These are phyloP conservation scores for Camptogramma bilineatum DNA, from an alignment of 2,888 invertebrate genomes.

Conservation along the genomic window DNA sequence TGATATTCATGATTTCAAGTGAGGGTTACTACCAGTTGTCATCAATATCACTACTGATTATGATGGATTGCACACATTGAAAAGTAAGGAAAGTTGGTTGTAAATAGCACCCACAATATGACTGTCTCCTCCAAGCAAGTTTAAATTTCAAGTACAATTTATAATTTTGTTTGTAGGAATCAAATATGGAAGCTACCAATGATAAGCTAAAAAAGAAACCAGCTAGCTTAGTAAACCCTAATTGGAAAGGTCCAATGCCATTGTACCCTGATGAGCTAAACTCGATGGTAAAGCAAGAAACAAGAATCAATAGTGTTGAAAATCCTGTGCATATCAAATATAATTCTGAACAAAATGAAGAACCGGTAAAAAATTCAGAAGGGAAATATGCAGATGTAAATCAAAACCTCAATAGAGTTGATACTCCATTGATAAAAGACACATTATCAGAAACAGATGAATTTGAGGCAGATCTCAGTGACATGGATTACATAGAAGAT, in stretches of 20 bases:
- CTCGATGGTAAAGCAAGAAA: slow-evolving; percentile 58
- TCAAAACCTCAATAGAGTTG: slow-evolving; percentile 45
- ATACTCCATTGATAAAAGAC: slow-evolving; percentile 40
- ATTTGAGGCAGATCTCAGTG: slow-evolving; percentile 47
- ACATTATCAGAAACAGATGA: slow-evolving; percentile 42
- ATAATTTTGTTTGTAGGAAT: not conserved
- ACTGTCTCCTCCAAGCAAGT: no score
- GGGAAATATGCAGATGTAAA: slow-evolving; percentile 49
- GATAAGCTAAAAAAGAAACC: slow-evolving; percentile 28
- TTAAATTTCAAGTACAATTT: not conserved
- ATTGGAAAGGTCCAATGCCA: slow-evolving; percentile 73
- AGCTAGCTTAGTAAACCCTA: slow-evolving; percentile 55
- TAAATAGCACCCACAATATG: no score
- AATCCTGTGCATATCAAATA: slow-evolving; percentile 34
- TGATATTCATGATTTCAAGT: no score
- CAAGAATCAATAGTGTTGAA: slow-evolving; percentile 27
- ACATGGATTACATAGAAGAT: slow-evolving; percentile 68
- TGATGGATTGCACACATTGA: no score
- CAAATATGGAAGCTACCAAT: not conserved
- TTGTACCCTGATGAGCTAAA: slow-evolving; percentile 70
- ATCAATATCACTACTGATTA: no score
- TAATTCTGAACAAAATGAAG: slow-evolving; percentile 27
- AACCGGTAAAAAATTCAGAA: slow-evolving; percentile 6
- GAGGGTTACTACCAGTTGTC: no score
- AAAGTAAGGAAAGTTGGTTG: no score